Conservation (phyloP, 1,140 invertebrate genomes). For the Tenebrio molitor region DNA sequence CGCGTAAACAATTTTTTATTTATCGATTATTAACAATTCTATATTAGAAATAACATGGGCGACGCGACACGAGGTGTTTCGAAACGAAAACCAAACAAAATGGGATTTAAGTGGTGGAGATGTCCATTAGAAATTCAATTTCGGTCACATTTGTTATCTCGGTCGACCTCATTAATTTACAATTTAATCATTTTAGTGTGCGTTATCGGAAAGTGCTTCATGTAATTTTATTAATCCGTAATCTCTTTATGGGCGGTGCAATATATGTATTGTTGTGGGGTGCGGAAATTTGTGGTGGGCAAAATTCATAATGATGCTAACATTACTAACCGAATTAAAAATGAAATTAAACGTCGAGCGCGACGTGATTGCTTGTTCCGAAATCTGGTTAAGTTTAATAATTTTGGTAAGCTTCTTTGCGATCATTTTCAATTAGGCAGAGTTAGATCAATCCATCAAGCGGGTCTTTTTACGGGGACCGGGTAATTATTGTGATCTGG, state of each 20-base stretch:
- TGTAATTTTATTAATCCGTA: constrained; percentile 38
- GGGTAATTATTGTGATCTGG: constrained; percentile 35
- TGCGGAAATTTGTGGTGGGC: constrained; percentile 11
- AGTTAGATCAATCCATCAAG: constrained; percentile 27
- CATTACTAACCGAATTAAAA: too few species aligned
- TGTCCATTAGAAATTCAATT: constrained; percentile 34
- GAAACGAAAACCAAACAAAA: too few species aligned
- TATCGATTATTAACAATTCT: too few species aligned
- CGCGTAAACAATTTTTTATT: too few species aligned
- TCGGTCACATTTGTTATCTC: constrained; percentile 18
- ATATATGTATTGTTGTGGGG: constrained; percentile 23
- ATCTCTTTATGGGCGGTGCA: constrained; percentile 29
- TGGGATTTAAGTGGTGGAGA: too few species aligned
- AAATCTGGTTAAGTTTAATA: not conserved
- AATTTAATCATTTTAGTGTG: constrained; percentile 32
- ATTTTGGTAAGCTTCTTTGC: constrained; percentile 1
- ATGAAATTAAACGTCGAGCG: too few species aligned
- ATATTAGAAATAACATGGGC: too few species aligned
- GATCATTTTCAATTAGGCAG: constrained; percentile 21
- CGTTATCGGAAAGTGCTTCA: constrained; percentile 28
- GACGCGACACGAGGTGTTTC: too few species aligned
- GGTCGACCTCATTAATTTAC: constrained; percentile 28
- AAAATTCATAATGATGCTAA: constrained; percentile 27
- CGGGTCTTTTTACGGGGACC: not conserved
- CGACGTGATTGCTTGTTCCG: too few species aligned